These are phyloP conservation scores for Onychostruthus taczanowskii DNA, from an alignment of 2,113 vertebrate genomes.

Conservation along the genomic window DNA sequence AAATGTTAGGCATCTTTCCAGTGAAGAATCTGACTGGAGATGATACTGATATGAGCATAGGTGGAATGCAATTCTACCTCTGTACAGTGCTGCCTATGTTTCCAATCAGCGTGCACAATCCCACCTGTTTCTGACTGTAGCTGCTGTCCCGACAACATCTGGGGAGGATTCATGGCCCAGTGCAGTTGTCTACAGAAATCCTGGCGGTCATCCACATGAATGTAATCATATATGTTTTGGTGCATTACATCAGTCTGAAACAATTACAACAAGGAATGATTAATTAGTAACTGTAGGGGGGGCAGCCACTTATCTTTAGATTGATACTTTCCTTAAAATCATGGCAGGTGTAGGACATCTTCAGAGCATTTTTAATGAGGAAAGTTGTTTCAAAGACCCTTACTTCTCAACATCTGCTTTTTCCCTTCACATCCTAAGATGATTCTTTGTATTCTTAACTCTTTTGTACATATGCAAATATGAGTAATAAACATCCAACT, in stretches of 20 bases:
- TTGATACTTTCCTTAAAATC: neutral
- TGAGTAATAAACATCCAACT: neutral
- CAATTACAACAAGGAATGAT: neutral
- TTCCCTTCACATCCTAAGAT: neutral
- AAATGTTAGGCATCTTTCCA: neutral
- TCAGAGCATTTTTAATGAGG: neutral
- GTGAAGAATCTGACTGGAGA: neutral
- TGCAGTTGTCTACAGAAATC: conserved; percentile 94
- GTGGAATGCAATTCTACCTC: neutral
- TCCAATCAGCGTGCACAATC: conserved; percentile 9
- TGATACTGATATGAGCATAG: rapidly evolving
- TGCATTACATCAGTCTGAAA: conserved; percentile 97
- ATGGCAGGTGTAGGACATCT: neutral
- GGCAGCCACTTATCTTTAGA: neutral
- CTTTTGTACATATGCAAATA: neutral
- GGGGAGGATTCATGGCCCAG: conserved; percentile 96
- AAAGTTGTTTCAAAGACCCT: neutral
- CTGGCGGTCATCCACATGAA: conserved; percentile 95
- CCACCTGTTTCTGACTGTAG: conserved; percentile 77
- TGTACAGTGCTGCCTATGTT: neutral
- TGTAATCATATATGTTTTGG: conserved; percentile 96
- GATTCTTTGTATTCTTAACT: neutral
- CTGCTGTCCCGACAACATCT: conserved; percentile 74
- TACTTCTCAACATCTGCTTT: neutral
- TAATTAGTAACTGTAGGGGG: neutral